These are phyloP conservation scores for Mellivora capensis DNA, from an alignment of 2,113 vertebrate genomes.

Conservation along the genomic window DNA sequence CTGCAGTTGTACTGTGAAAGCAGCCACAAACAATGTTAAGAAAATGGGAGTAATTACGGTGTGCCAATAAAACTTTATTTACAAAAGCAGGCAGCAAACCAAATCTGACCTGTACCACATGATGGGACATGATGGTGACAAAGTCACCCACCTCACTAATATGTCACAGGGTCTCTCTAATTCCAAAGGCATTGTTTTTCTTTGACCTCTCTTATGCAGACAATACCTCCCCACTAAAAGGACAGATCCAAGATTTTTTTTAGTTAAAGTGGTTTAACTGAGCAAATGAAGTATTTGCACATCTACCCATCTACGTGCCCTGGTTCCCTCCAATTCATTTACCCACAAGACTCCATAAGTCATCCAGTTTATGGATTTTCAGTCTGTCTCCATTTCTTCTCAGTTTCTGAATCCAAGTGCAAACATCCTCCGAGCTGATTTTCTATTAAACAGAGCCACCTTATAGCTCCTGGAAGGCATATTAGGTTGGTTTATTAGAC, in stretches of 20 bases:
- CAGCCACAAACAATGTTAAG: background rate
- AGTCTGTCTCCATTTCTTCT: background rate
- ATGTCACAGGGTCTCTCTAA: background rate
- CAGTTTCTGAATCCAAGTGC: background rate
- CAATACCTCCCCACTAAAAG: background rate
- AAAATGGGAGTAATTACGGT: background rate
- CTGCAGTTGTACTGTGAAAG: background rate
- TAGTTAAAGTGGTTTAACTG: background rate
- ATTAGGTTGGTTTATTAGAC: conserved; percentile 22
- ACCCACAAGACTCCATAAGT: background rate
- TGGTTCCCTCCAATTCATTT: background rate
- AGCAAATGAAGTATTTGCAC: background rate
- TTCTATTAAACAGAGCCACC: background rate
- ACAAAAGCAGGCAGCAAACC: background rate
- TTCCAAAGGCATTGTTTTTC: background rate
- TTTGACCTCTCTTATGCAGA: background rate
- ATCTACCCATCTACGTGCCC: background rate
- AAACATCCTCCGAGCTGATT: background rate
- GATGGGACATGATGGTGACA: background rate
- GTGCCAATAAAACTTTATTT: conserved; percentile 24
- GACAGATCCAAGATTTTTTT: background rate
- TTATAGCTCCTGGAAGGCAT: background rate
- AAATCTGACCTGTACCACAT: background rate
- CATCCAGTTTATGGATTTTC: background rate
- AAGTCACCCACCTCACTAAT: background rate